phyloP scores from a whole-genome alignment of 2,797 vertebrate species.

The Sylvilagus floridanus region DNA sequence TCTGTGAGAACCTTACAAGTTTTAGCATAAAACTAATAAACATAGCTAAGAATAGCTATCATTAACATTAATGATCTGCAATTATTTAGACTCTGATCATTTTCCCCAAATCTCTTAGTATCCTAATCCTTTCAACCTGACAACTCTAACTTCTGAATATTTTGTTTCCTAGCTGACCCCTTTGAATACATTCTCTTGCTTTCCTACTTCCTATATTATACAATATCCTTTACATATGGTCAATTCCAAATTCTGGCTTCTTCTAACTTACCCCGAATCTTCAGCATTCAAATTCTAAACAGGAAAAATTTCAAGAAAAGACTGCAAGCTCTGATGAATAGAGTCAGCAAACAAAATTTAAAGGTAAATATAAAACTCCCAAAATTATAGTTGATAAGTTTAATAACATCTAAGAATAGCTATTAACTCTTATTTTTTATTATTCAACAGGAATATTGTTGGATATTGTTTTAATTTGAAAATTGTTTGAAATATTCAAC shows the following conservation, averaged over 20 bases:
- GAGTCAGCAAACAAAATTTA: neutral
- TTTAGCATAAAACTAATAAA: neutral
- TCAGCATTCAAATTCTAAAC: neutral
- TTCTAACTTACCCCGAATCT: neutral
- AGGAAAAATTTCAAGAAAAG: neutral
- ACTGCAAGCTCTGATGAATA: neutral
- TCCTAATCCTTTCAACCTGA: neutral
- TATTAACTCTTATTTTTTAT: neutral
- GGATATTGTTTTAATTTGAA: no score
- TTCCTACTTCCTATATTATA: slow-evolving; percentile 6
- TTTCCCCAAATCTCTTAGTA: neutral
- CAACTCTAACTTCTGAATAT: neutral
- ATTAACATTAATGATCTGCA: neutral
- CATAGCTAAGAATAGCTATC: neutral
- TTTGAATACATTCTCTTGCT: neutral
- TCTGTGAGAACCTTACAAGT: neutral
- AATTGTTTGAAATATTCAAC: neutral
- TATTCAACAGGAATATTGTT: neutral
- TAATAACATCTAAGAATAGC: neutral
- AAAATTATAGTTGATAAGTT: neutral
- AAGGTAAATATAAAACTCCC: neutral
- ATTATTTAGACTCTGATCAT: neutral
- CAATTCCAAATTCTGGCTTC: neutral
- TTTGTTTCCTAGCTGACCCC: neutral
- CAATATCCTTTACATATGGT: neutral